Evolutionary conservation across 2,888 invertebrate genomes (phyloP), one percentile per base, ranked within the genome.

Genomic region (Trissolcus japonicus): DNA sequence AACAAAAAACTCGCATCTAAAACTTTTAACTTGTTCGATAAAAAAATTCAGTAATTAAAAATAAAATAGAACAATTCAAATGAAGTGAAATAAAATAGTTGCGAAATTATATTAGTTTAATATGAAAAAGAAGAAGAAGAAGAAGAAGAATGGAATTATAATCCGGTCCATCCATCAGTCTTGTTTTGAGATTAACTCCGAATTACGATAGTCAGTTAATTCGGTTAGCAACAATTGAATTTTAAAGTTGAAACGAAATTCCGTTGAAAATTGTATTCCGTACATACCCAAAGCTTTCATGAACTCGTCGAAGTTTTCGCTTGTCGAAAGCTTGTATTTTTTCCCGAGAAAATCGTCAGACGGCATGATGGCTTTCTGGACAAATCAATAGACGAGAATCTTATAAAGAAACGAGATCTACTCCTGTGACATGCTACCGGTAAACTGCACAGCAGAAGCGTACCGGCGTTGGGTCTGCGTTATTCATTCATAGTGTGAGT

Each of bases 221-320:
- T 46, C 14, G 16, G 46, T 46, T 16, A 16, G 16, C 14, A 16
- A 46, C 46, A 16, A 16, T 16, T 46, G n/a, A n/a, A 46, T 46
- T 16, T 46, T 14, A 6, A 46, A 46, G 16, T 46, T 46, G 16
- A 46, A n/a, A 46, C 6, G 14, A 16, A 46, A 46, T n/a, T 46
- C 2, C 9, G 11, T 16, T n/a, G 46, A 46, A 46, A 16, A 16
- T 46, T 14, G 35, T 35, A 35, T 35, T 35, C 35, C 35, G 50
- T 76, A 91, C 94, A 93, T 88, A 95, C 95, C 95, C 74, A 96
- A 90, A 65, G 94, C 93, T 90, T 95, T 95, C 95, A 97, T 95
- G 91, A 95, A 95, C 74, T 95, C 95, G 83, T 97, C 96, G 90
- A 96, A 96, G 88, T 96, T 95, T 82, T 96, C 95, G 85, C 94